A percentile compares a stretch with the other conserved stretches of the same genome.
Evolutionary conservation across 2,797 vertebrate species (phyloP).

Genomic region (Acanthurus lineatus): DNA sequence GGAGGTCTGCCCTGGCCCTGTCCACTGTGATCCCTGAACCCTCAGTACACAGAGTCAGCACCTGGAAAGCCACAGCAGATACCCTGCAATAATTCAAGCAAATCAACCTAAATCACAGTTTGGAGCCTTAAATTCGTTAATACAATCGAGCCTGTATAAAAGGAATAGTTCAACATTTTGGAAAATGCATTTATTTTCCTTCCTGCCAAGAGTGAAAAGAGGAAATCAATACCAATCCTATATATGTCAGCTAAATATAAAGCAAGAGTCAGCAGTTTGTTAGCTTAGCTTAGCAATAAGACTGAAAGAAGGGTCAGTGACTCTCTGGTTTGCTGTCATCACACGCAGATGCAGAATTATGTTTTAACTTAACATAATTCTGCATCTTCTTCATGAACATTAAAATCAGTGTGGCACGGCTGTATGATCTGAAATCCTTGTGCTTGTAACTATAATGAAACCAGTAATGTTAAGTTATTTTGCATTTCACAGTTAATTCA

Average conservation of each 20-base stretch:
- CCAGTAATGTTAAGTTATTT: conserved; percentile 1
- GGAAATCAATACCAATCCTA: neutral
- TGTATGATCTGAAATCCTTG: neutral
- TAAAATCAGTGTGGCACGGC: neutral
- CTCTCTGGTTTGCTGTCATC: neutral
- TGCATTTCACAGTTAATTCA: neutral
- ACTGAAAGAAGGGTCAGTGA: too few relatives aligned
- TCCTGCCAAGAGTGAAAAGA: neutral
- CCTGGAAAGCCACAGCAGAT: conserved; percentile 23
- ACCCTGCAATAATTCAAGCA: conserved; percentile 25
- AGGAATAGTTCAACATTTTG: neutral
- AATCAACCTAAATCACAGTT: conserved; percentile 28
- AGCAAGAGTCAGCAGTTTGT: too few relatives aligned
- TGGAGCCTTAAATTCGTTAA: conserved; percentile 13
- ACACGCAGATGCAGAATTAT: too few relatives aligned
- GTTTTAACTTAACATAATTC: conserved; percentile 2
- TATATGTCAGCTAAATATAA: neutral
- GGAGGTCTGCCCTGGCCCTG: conserved; percentile 45
- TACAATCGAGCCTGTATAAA: neutral
- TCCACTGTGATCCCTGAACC: conserved; percentile 73
- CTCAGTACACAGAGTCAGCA: conserved; percentile 52
- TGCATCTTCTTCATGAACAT: neutral
- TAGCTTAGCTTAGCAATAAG: too few relatives aligned
- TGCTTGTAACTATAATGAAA: neutral
- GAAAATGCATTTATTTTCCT: neutral